These are phyloP conservation scores for Corapipo altera DNA, from an alignment of 2,113 vertebrate genomes.

Conservation along the genomic window DNA sequence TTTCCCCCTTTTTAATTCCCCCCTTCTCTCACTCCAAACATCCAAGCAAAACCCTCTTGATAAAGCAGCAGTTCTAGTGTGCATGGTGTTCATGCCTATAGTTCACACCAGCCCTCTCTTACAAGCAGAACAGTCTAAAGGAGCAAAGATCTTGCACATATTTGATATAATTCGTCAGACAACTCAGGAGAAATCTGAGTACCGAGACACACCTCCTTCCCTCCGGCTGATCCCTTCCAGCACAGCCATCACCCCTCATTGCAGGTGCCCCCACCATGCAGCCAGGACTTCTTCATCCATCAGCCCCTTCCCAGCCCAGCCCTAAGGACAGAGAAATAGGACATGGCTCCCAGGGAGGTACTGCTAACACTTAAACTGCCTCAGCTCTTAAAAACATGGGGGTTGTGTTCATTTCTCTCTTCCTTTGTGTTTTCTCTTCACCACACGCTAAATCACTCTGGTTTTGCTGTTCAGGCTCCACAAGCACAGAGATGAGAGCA, in stretches of 20 bases:
- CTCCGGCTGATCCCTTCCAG: not conserved
- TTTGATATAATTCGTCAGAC: not conserved
- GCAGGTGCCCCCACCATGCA: fast-evolving
- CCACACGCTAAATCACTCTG: not conserved
- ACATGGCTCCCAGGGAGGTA: not conserved
- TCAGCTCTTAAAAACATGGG: not conserved
- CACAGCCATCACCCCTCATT: fast-evolving
- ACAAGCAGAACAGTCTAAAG: not conserved
- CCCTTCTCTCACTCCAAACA: not conserved
- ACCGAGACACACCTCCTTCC: not conserved
- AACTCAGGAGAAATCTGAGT: not conserved
- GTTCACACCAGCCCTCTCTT: not conserved
- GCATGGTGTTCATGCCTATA: fast-evolving
- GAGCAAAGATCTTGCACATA: not conserved
- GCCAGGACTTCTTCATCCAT: not conserved
- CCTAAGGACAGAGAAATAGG: not conserved
- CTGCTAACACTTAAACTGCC: not conserved
- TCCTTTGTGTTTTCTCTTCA: not conserved
- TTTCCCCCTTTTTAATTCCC: not conserved
- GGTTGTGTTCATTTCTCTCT: not conserved
- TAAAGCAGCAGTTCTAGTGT: not conserved
- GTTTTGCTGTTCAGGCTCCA: not conserved
- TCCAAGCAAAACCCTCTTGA: not conserved
- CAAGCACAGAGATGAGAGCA: not conserved
- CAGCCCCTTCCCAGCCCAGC: not conserved